Base-by-base conservation (phyloP, 2,113 vertebrate species). In the Etheostoma spectabile region DNA sequence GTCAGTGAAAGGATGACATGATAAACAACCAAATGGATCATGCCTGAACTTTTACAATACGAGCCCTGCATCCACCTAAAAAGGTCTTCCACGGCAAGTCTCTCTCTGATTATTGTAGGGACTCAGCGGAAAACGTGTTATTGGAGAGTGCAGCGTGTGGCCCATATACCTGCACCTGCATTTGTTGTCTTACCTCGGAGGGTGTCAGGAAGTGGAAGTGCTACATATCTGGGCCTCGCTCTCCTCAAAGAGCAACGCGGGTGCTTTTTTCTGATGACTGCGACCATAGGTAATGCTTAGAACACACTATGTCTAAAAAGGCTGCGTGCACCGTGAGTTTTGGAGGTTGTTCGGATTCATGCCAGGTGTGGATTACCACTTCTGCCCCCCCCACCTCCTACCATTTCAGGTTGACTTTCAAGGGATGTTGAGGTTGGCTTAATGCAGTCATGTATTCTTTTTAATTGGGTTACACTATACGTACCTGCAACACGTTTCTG, bases 221-320 rank as follows among this genome's bases (percentile, higher is more conserved):
- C 74, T 64, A 70, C 74, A 14, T 83, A 88, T 90, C 80, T 91
- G 74, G 88, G 86, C 45, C 85, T 89, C 11, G 22, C 59, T n/a
- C 88, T 86, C 88, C 89, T 84, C 80, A 66, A 76, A 86, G 85
- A 90, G 78, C 86, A 67, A 88, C 27, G 45, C 11, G 48, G 77
- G 82, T 87, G 86, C 76, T 85, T 84, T 87, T 90, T 91, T 86
- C 76, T 89, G 92, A 92, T 91, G 88, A 92, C 89, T 88, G 78
- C 27, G 69, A 91, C 91, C 91, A 83, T 61, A 77, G 66, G 90
- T 91, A 89, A 80, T 88, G 91, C 88, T 90, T 83, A 84, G 82
- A 87, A 90, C 82, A 90, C 88, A 77, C 72, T 80, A 79, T 68
- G 74, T 85, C 35, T 2, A 0, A 68, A 69, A 74, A 60, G 73